phyloP scores from a whole-genome alignment of 2,888 invertebrate genomes.

The Caenorhabditis plicata region DNA sequence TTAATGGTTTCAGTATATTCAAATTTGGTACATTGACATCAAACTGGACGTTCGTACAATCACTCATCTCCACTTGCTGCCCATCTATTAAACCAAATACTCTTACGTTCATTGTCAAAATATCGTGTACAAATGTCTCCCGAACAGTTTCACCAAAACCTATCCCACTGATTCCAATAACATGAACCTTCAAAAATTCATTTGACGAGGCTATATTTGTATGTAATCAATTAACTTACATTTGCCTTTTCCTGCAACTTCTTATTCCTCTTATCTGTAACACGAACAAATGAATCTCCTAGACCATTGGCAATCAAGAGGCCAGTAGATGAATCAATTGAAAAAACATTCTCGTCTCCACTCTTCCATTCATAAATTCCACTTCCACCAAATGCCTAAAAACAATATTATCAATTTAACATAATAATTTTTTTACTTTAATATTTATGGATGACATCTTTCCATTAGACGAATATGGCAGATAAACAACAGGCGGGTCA shows the following conservation, averaged over 20 bases:
- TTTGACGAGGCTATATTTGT: background rate
- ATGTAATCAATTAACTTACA: conserved; percentile 6
- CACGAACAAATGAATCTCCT: conserved; percentile 44
- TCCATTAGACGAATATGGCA: conserved; percentile 45
- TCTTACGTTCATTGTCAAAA: conserved; percentile 47
- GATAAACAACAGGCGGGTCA: conserved; percentile 40
- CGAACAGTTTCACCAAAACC: conserved; percentile 50
- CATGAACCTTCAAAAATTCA: conserved; percentile 42
- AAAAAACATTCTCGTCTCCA: conserved; percentile 35
- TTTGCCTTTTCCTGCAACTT: conserved; percentile 28
- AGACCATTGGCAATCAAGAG: conserved; percentile 31
- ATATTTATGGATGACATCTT: too few species aligned
- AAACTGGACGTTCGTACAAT: conserved; percentile 42
- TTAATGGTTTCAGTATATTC: conserved; percentile 26
- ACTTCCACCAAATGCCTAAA: conserved; percentile 48
- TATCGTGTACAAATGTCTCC: conserved; percentile 50
- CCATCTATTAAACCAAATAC: conserved; percentile 32
- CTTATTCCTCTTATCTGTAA: conserved; percentile 46
- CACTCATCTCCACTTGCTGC: conserved; percentile 38
- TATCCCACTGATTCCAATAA: conserved; percentile 43
- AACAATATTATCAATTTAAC: conserved; percentile 12
- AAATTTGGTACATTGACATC: conserved; percentile 31
- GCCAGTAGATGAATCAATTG: conserved; percentile 42
- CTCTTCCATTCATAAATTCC: conserved; percentile 48
- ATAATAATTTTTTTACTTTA: too few species aligned